These are phyloP conservation scores for Ophion costatus DNA, from an alignment of 2,888 invertebrate species.

Conservation along the genomic window DNA sequence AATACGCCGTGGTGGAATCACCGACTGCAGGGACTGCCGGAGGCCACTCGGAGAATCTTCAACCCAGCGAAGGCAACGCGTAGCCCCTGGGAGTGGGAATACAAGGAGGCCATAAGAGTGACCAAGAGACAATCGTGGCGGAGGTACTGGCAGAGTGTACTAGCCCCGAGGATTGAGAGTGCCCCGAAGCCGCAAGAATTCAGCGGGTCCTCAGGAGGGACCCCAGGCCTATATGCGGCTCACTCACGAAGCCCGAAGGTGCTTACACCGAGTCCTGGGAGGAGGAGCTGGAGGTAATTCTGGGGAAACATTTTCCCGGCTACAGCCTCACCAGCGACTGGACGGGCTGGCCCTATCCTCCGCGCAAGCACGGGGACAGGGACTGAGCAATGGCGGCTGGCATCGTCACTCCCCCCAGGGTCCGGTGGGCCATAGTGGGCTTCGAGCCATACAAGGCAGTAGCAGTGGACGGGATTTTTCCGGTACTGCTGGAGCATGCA, in stretches of 20 bases:
- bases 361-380: constrained; percentile 2
- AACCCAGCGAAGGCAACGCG: constrained; percentile 1
- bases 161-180: background rate
- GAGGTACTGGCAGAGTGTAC: constrained; percentile 20
- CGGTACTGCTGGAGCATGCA: background rate
- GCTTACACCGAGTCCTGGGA: constrained; percentile 6
- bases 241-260: background rate
- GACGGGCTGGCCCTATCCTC: background rate
- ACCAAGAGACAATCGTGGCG: constrained; percentile 11
- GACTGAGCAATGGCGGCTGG: constrained; percentile 1
- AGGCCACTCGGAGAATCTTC: background rate
- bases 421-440: constrained; percentile 4
- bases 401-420: background rate
- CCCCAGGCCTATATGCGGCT: background rate
- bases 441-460: constrained; percentile 36
- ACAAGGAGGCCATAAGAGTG: constrained; percentile 3
- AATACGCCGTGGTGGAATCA: too few relatives aligned
- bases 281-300: constrained; percentile 6
- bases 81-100: background rate
- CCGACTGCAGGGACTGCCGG: too few relatives aligned
- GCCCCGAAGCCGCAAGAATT: constrained; percentile 30
- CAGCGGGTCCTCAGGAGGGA: constrained; percentile 27
- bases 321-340: background rate
- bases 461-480: constrained; percentile 36
- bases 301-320: constrained; percentile 19